These are phyloP conservation scores for Tolmerus cingulatus DNA, from an alignment of 2,888 invertebrate species.

Conservation along the genomic window DNA sequence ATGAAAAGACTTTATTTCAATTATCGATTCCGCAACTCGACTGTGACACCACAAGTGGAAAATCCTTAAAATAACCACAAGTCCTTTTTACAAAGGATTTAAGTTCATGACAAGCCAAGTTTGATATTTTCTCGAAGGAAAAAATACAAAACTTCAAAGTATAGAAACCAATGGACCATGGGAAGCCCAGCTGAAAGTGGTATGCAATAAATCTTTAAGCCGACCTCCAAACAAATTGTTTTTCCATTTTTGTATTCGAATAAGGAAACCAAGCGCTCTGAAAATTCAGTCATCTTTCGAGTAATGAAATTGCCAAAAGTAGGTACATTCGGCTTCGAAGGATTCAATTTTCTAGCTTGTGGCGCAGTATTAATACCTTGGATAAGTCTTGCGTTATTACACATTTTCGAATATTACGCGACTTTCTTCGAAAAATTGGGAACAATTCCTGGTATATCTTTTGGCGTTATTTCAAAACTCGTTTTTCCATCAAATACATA, in stretches of 20 bases:
- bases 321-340: not conserved
- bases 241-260: not conserved
- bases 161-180: not conserved
- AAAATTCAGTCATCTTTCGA: not conserved
- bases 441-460: not conserved
- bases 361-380: not conserved
- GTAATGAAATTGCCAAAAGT: slow-evolving; percentile 13
- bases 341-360: slow-evolving; percentile 12
- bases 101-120: not conserved
- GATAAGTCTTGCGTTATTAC: not conserved
- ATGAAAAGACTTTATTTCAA: not conserved
- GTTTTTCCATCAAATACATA: not conserved
- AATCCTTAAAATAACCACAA: not conserved
- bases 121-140: not conserved
- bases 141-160: not conserved
- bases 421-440: not conserved
- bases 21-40: not conserved
- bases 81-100: not conserved
- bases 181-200: not conserved
- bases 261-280: not conserved
- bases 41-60: not conserved
- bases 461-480: not conserved
- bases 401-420: not conserved
- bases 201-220: not conserved
- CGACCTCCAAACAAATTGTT: not conserved